Evolutionary conservation across 2,888 invertebrate genomes (phyloP), one percentile per base, ranked within the genome.

Genomic region (Siphlonurus alternatus): DNA sequence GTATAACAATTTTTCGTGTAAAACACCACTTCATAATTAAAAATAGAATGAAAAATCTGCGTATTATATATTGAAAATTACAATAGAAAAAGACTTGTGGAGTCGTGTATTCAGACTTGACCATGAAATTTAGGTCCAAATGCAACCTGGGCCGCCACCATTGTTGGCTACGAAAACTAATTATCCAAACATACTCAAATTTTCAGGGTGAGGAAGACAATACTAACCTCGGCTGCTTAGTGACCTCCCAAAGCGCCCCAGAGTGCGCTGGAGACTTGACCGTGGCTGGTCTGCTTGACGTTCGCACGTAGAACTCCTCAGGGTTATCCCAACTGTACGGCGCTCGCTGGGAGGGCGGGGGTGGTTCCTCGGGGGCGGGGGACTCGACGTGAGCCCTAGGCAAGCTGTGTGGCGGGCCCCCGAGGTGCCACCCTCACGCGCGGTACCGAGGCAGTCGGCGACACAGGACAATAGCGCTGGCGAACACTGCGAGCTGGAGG

Each of bases 401-500:
- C 15, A 38, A 15, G 15, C 7, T 38, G 38, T 38, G 38, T 38
- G 5, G 38, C 7, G 56, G 7, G 56, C n/a, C n/a, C 23, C 62
- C 62, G 53, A 62, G 62, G 22, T 23, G 56, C 19, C 56, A 22
- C 56, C 56, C 22, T 56, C 56, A 20, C 22, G 56, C n/a, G 5
- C 5, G 7, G 19, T 20, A 20, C 7, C 56, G 56, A n/a, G 56
- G 56, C 5, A 56, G 56, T 7, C 56, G 56, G 7, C 56, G 56
- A 56, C 56, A 56, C 56, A 56, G 56, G 62, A 15, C 53, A 24
- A 62, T 53, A 20, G 20, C 67, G 67, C 25, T 66, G 68, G 59
- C 68, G 68, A 66, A 70, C 38, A 66, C 54, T 65, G 59, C n/a
- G 5, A 56, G 56, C 20, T 56, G 56, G 5, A 56, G 56, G 20